Conservation (phyloP, 2,888 invertebrate genomes). For the Lacanobia oleracea region DNA sequence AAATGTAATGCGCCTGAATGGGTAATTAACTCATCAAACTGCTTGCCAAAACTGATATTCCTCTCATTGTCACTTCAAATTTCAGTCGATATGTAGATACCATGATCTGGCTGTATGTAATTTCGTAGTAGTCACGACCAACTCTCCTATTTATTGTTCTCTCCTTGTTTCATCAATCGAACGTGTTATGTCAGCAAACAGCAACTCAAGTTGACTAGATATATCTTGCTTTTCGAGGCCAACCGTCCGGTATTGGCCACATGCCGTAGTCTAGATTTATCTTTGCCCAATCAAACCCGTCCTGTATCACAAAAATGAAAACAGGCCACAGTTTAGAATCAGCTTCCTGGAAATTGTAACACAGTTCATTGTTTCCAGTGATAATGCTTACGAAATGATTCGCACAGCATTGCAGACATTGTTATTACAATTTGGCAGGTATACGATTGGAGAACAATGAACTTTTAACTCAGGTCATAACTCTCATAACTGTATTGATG, state of each 20-base stretch:
- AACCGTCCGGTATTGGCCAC: conserved; percentile 36
- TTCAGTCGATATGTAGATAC: not conserved
- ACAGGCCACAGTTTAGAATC: conserved; percentile 50
- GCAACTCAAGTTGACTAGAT: not conserved
- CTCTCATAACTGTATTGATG: conserved; percentile 52
- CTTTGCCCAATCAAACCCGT: conserved; percentile 49
- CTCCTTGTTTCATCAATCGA: not conserved
- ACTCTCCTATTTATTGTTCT: not conserved
- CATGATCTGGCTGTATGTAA: not conserved
- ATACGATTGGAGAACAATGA: conserved; percentile 69
- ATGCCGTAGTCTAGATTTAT: conserved; percentile 29
- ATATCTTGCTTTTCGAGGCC: conserved; percentile 25
- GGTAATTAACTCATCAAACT: conserved; percentile 3
- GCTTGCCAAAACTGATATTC: not conserved
- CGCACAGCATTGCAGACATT: conserved; percentile 59
- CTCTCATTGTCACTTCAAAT: not conserved
- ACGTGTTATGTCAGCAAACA: conserved; percentile 19
- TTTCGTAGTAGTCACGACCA: not conserved
- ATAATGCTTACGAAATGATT: conserved; percentile 67
- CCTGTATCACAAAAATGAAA: conserved; percentile 55
- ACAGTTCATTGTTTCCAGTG: conserved; percentile 67
- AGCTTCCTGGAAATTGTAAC: conserved; percentile 73
- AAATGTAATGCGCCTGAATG: conserved; percentile 7
- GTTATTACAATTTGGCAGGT: conserved; percentile 60
- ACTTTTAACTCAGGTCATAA: conserved; percentile 64